Percentiles rank a stretch among this genome's conserved stretches.
Conservation (phyloP, 2,113 vertebrate genomes). For the Raja brachyura region DNA sequence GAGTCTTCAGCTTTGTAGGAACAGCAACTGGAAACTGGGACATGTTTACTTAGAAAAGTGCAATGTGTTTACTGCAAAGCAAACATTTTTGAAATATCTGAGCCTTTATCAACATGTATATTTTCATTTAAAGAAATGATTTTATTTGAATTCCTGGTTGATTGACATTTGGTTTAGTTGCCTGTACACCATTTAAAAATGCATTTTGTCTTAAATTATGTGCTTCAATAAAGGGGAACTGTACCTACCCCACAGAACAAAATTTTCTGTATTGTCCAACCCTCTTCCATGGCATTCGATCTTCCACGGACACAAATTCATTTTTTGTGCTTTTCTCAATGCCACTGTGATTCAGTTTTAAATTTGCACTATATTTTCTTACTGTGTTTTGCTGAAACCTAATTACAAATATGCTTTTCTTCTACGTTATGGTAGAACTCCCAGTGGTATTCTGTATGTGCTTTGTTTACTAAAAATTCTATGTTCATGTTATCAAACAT, state of each 20-base stretch:
- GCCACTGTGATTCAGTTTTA: constrained; percentile 34
- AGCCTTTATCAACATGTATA: no score
- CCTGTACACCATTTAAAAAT: neutral
- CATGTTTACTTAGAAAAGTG: neutral
- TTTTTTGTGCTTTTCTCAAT: neutral
- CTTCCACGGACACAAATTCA: neutral
- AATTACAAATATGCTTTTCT: constrained; percentile 21
- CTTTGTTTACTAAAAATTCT: constrained; percentile 11
- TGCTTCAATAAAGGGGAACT: neutral
- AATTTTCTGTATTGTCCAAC: neutral
- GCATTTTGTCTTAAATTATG: neutral
- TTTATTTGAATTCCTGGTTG: neutral
- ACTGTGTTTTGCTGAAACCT: constrained; percentile 19
- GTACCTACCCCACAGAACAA: neutral
- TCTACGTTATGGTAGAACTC: constrained; percentile 25
- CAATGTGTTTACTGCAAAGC: neutral
- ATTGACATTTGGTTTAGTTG: neutral
- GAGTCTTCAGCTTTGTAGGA: neutral
- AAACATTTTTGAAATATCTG: neutral
- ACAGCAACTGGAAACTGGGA: neutral
- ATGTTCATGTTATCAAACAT: constrained; percentile 18
- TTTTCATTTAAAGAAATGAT: neutral
- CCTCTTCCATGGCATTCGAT: neutral
- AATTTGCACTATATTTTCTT: constrained; percentile 38
- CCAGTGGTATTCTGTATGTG: constrained; percentile 11